Base-by-base conservation (phyloP, 1,140 invertebrate genomes). In the Lordiphosa mommai region DNA sequence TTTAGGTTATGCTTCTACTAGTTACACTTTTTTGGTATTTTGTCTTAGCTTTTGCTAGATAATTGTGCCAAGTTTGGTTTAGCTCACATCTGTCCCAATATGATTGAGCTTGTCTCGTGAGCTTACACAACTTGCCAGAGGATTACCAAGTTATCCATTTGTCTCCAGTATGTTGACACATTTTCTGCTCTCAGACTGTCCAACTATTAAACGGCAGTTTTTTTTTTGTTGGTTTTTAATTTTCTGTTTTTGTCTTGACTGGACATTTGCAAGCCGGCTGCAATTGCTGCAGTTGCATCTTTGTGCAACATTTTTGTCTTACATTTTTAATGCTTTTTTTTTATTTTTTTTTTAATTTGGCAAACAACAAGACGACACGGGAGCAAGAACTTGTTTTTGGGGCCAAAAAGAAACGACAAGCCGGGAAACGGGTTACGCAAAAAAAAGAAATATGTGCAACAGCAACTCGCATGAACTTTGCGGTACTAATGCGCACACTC, bases 341-440 rank as follows among this genome's bases (percentile, higher is more conserved):
- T n/a, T n/a, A n/a, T n/a, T n/a, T n/a, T 61, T 27, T 66, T 57
- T 49, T 57, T 65, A 57, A 65, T 66, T 66, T 68, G 65, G 55
- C 55, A 57, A 67, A 44, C 34, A 38, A 29, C 32, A 50, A 16
- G 17, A 20, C 34, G 33, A 23, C 61, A 66, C 64, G 65, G 65
- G 65, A 69, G 56, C 65, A 29, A 68, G 56, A 69, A 68, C 65
- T 57, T 68, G 65, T 34, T 48, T 48, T 48, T 33, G 33, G 41
- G 5, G 20, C 33, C 34, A 40, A 29, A 30, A 17, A 3, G n/a
- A 16, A 32, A 17, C 29, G 16, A 49, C 30, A 33, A 49, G 47
- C 8, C 14, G 64, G 48, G 30, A 61, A 69, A 69, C 65, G 48
- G 44, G 65, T 69, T 69, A 61, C 64, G 48, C 64, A 61, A 61